Percentiles rank a stretch among this genome's conserved stretches.
Conservation (phyloP, 2,113 vertebrate species). For the Pomatorhinus ruficollis region DNA sequence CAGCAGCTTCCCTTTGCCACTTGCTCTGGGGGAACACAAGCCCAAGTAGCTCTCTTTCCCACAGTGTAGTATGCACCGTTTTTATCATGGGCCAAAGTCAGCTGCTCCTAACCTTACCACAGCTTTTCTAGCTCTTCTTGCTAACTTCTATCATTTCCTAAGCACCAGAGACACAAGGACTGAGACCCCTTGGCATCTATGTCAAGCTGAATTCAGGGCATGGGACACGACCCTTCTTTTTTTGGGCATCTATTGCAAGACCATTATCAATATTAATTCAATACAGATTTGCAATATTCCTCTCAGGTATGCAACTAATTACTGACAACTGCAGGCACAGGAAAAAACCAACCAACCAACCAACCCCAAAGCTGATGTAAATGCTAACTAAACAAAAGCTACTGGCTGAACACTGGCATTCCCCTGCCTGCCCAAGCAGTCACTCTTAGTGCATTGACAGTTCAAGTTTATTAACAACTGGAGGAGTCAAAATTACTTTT, state of each 20-base stretch:
- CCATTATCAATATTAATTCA: neutral
- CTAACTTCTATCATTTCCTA: neutral
- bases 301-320: neutral
- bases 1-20: neutral
- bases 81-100: neutral
- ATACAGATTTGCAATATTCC: neutral
- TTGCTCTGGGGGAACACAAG: neutral
- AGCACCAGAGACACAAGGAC: neutral
- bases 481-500: conserved; percentile 44
- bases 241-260: neutral
- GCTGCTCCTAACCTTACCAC: neutral
- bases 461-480: conserved; percentile 51
- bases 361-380: neutral
- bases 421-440: neutral
- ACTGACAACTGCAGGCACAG: neutral
- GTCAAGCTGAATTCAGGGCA: neutral
- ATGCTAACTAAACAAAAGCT: conserved; percentile 32
- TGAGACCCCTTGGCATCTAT: neutral
- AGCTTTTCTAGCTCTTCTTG: neutral
- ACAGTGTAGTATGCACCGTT: neutral
- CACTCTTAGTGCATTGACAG: neutral
- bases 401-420: neutral
- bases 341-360: neutral
- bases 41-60: neutral
- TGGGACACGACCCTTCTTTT: neutral